Base-by-base conservation (phyloP, 2,888 invertebrate genomes). In the Drosophila heteroneura region DNA sequence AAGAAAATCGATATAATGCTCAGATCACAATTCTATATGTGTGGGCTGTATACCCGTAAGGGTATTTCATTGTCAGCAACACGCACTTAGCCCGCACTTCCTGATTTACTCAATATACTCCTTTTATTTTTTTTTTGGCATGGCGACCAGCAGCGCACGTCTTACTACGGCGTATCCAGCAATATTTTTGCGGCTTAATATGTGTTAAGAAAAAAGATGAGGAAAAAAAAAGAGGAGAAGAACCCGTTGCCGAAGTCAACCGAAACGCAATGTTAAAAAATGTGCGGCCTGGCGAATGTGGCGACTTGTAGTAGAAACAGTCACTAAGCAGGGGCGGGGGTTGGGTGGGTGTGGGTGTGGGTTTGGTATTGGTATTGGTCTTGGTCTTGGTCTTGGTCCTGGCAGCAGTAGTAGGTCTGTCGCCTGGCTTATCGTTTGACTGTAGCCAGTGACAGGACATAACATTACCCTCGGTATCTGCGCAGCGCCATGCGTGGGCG, bases 391-490 rank as follows among this genome's bases (percentile, higher is more conserved):
- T 41, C 14, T 22, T 44, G 44, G n/a, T 44, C 22, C 14, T 6
- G 22, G 52, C 22, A 41, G 33, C 54, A 22, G 49, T 22, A 44
- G 62, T 65, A 41, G 66, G 58, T 62, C 54, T 59, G 65, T 49
- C 68, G 70, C 57, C 81, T 79, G 75, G 89, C 89, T 89, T 89
- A 89, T 89, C 89, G 79, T 74, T 70, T 41, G 75, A 70, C 81
- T 85, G 83, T 91, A 85, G 91, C 85, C 85, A 85, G 88, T 91
- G 90, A 91, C 89, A 89, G 91, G 91, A 89, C 89, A 91, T 83
- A 85, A 90, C 89, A 85, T 88, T 84, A 88, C 91, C 91, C 91
- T 79, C 73, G 83, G 81, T 86, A 90, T 86, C 90, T 88, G 70
- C 73, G 70, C 73, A 67, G 67, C 59, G 70, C 84, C 89, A 86